Conservation (phyloP, 2,113 vertebrate genomes). For the Arothron firmamentum region DNA sequence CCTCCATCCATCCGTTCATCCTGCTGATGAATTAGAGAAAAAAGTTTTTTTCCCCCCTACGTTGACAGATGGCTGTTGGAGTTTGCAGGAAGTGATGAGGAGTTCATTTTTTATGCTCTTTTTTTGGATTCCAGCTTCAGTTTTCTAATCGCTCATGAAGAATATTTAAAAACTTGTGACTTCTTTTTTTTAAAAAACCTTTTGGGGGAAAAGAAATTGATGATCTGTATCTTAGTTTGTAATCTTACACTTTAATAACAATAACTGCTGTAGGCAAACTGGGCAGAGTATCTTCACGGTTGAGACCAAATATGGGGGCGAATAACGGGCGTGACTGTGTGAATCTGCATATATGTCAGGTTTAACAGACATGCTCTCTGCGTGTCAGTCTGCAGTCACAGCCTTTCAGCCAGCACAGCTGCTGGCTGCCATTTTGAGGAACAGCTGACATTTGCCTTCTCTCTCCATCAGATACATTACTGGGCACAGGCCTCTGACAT, state of each 20-base stretch:
- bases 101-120: constrained; percentile 57
- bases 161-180: too few species aligned
- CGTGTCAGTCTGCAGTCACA: constrained; percentile 33
- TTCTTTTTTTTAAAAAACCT: too few species aligned
- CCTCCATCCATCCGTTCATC: constrained; percentile 46
- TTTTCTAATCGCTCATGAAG: constrained; percentile 19
- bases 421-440: constrained; percentile 68
- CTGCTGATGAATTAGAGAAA: constrained; percentile 60
- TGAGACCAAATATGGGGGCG: neutral
- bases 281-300: too few species aligned
- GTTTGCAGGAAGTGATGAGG: constrained; percentile 48
- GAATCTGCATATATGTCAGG: constrained; percentile 4
- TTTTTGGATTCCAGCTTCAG: constrained; percentile 46
- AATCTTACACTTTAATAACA: too few species aligned
- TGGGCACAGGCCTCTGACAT: constrained; percentile 68
- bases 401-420: constrained; percentile 44
- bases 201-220: too few species aligned
- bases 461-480: constrained; percentile 70
- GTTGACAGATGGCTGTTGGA: constrained; percentile 66
- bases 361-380: constrained; percentile 19
- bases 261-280: too few species aligned
- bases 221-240: too few species aligned
- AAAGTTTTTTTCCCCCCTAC: constrained; percentile 47
- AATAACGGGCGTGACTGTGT: constrained; percentile 7
- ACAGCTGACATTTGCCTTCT: constrained; percentile 72